Percentiles rank a stretch among this genome's conserved stretches.
Evolutionary conservation across 2,797 vertebrate species (phyloP).

Genomic region (Melanotaenia nigrans): DNA sequence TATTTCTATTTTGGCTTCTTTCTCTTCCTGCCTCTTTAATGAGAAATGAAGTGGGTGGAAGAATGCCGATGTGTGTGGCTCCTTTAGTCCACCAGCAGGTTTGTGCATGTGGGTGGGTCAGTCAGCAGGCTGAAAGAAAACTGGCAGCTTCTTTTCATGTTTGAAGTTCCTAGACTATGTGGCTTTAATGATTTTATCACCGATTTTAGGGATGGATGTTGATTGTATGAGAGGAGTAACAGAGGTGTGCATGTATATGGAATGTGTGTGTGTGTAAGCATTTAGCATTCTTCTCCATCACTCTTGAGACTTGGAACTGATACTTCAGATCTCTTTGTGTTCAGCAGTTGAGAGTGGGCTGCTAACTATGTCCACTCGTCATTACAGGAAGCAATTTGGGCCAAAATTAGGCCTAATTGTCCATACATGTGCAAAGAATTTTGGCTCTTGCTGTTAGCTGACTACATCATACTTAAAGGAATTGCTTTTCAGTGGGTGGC

Average conservation of each 20-base stretch:
- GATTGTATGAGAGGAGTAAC: conserved; percentile 20
- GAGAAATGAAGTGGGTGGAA: conserved; percentile 40
- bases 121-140: conserved; percentile 51
- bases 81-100: conserved; percentile 41
- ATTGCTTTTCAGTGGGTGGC: conserved; percentile 67
- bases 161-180: conserved; percentile 72
- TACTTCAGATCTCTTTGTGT: conserved; percentile 78
- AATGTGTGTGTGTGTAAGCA: conserved; percentile 2
- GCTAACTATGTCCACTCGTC: conserved; percentile 81
- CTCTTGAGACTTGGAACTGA: conserved; percentile 76
- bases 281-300: conserved; percentile 73
- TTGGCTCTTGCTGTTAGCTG: conserved; percentile 70
- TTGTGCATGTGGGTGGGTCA: conserved; percentile 52
- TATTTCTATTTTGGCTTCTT: conserved; percentile 18
- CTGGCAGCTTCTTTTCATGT: conserved; percentile 70
- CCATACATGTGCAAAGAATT: conserved; percentile 81
- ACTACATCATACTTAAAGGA: conserved; percentile 77
- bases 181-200: conserved; percentile 79
- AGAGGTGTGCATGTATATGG: conserved; percentile 22
- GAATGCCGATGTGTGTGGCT: conserved; percentile 46
- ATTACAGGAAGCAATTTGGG: conserved; percentile 84
- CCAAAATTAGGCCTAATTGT: conserved; percentile 85
- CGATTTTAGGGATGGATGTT: conserved; percentile 43
- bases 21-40: conserved; percentile 23
- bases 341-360: conserved; percentile 68